Percentiles rank a stretch among this genome's conserved stretches.
Evolutionary conservation across 2,888 invertebrate genomes (phyloP).

Genomic region (Torymus texanus): DNA sequence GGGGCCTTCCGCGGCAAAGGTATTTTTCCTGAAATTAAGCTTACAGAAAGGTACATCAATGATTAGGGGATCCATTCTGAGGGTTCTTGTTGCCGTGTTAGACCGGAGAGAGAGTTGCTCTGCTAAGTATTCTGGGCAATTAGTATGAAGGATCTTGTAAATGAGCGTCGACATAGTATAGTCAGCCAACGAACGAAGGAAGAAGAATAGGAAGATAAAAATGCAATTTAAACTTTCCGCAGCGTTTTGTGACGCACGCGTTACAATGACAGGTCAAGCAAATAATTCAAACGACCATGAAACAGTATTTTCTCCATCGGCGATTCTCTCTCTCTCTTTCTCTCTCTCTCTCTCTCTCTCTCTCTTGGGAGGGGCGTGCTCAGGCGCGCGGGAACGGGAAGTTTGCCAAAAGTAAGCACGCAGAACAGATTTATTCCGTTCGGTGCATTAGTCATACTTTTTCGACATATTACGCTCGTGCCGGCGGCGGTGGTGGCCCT

Average conservation of each 20-base stretch:
- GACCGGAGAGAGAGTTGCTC: no score
- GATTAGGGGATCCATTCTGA: no score
- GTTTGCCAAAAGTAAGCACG: slow-evolving; percentile 63
- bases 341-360: slow-evolving; percentile 19
- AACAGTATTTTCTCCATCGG: slow-evolving; percentile 57
- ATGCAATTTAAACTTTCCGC: slow-evolving; percentile 55
- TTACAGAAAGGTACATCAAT: no score
- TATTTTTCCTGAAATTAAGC: no score
- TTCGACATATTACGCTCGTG: slow-evolving; percentile 55
- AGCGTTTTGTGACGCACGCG: slow-evolving; percentile 52
- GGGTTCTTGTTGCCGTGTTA: no score
- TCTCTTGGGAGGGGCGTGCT: no score
- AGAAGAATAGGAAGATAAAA: slow-evolving; percentile 49
- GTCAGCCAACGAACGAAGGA: not conserved
- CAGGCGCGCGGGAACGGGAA: slow-evolving; percentile 56
- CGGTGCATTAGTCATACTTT: slow-evolving; percentile 59
- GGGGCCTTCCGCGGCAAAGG: no score
- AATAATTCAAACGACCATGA: slow-evolving; percentile 57
- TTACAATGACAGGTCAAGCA: slow-evolving; percentile 56
- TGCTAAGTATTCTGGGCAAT: no score
- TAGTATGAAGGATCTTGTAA: no score
- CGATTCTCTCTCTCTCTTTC: slow-evolving; percentile 49
- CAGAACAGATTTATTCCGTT: slow-evolving; percentile 65
- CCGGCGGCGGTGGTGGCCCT: not conserved
- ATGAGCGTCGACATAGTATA: no score